Evolutionary conservation across 2,113 vertebrate genomes (phyloP), one percentile per base, ranked within the genome.

Genomic region (Prinia subflava): DNA sequence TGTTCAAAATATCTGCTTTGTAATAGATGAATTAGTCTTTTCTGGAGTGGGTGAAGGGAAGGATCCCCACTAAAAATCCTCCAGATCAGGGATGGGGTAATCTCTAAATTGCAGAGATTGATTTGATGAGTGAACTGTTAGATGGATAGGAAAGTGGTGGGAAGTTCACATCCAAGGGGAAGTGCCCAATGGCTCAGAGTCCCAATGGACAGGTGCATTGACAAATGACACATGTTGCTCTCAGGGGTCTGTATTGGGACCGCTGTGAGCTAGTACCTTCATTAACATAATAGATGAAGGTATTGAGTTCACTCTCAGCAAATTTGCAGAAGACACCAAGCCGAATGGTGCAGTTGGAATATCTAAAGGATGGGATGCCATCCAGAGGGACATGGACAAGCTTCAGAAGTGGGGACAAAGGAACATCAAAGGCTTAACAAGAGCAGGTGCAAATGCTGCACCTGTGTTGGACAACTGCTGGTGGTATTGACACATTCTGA

Each of bases 401-500:
- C 9, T 65, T 3, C 24, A 30, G 41, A 55, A 67, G 41, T 37
- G 9, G 21, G 16, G 20, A 15, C 4, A 65, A 15, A 10, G 31
- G 12, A 35, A 46, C 7, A 14, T 24, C 7, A 44, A 28, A 12
- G 9, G 6, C 19, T 65, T 55, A 46, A 44, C 15, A 35, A 23
- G 11, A 42, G 2, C 19, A 53, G 22, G 15, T 44, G 12, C 39
- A 65, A 79, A 31, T 53, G 31, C 39, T 55, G 25, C 20, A 19
- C 15, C 19, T 24, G 12, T 10, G 22, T 22, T 46, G 12, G 17
- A 3, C 33, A 62, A 10, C 5, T 3, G 12, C 55, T 1, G 2
- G 5, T 1, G 2, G 5, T 62, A 20, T 25, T 0, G 1, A 10
- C 6, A 10, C 25, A 71, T 13, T 8, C 17, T 25, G 10, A 9